Evolutionary conservation across 2,113 vertebrate genomes (phyloP).

Genomic region (Dromiciops gliroides): DNA sequence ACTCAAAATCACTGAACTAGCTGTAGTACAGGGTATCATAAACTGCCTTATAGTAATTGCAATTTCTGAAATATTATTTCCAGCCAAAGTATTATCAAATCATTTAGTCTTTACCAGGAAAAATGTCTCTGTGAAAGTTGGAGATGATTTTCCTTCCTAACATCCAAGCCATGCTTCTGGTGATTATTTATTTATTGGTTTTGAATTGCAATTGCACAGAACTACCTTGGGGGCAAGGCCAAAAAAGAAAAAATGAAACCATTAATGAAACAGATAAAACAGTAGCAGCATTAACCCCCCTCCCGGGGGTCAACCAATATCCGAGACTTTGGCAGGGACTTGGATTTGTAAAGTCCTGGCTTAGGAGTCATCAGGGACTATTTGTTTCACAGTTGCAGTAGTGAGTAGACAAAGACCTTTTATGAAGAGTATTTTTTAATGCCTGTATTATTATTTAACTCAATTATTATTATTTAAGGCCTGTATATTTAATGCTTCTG

Average conservation of each 20-base stretch:
- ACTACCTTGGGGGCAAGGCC: slow-evolving; percentile 35
- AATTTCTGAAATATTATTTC: neutral
- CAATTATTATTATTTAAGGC: neutral
- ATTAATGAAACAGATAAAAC: slow-evolving; percentile 47
- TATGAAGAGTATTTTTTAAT: neutral
- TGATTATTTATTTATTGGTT: slow-evolving; percentile 33
- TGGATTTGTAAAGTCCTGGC: neutral
- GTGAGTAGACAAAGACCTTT: neutral
- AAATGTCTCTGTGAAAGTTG: neutral
- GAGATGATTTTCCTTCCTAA: neutral
- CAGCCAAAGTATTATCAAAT: neutral
- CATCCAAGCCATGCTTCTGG: neutral
- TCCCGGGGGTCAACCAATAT: neutral
- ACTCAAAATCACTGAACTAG: neutral
- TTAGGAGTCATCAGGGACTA: neutral
- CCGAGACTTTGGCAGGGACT: neutral
- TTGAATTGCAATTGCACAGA: slow-evolving; percentile 52
- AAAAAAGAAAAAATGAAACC: slow-evolving; percentile 42
- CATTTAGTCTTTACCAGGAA: neutral
- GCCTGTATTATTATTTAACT: neutral
- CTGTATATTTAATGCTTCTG: neutral
- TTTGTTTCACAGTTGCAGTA: neutral
- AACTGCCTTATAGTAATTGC: neutral
- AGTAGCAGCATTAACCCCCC: neutral
- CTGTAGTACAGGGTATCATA: neutral